These are phyloP conservation scores for Plemyria rubiginata DNA, from an alignment of 2,888 invertebrate genomes.

Conservation along the genomic window DNA sequence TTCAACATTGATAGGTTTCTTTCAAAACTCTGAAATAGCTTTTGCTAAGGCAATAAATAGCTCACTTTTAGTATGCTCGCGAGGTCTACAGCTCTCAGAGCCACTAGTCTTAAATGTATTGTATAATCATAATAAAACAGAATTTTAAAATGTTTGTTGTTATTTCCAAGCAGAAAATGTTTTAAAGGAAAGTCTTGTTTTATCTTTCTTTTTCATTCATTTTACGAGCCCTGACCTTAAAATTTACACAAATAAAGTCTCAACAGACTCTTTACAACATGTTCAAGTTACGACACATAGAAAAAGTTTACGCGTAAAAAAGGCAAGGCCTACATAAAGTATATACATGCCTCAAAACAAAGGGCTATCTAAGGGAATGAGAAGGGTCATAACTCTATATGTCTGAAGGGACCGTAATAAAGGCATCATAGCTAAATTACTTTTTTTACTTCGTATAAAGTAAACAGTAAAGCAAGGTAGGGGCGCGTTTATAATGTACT, in stretches of 20 bases:
- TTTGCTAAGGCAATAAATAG: too few relatives aligned
- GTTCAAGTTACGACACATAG: constrained; percentile 44
- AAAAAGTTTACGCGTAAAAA: constrained; percentile 44
- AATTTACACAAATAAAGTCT: constrained; percentile 33
- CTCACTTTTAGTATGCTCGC: too few relatives aligned
- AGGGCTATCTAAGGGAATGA: constrained; percentile 58
- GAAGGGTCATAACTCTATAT: constrained; percentile 60
- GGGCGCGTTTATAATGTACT: constrained; percentile 46
- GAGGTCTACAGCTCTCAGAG: too few relatives aligned
- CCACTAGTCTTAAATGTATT: too few relatives aligned
- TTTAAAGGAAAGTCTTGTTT: constrained; percentile 7
- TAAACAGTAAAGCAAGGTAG: constrained; percentile 46
- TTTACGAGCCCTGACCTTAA: constrained; percentile 31
- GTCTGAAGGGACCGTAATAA: constrained; percentile 59
- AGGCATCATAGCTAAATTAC: constrained; percentile 64
- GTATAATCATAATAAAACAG: too few relatives aligned
- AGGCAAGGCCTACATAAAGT: constrained; percentile 41
- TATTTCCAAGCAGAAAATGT: constrained; percentile 2
- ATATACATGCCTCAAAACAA: constrained; percentile 53
- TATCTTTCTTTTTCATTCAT: constrained; percentile 14
- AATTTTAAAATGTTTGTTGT: too few relatives aligned
- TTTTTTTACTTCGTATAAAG: constrained; percentile 59
- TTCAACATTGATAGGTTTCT: too few relatives aligned
- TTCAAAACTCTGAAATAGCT: too few relatives aligned
- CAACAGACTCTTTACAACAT: constrained; percentile 37